phyloP scores from a whole-genome alignment of 2,888 invertebrate species.

The Syrphus vitripennis region DNA sequence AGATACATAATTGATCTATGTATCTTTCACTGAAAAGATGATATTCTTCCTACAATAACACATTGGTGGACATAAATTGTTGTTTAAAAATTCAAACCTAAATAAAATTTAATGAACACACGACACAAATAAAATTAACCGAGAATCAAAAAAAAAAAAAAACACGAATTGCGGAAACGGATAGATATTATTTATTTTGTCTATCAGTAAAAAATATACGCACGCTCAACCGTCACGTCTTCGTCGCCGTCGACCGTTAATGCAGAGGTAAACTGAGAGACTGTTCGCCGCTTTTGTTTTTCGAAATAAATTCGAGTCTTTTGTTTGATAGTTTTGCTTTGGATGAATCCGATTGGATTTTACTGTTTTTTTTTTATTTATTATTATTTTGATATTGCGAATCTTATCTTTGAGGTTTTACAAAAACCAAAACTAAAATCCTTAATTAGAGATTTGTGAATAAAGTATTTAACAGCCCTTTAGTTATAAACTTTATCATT shows the following conservation, averaged over 20 bases:
- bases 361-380: neutral
- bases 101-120: neutral
- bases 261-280: constrained; percentile 63
- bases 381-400: neutral
- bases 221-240: neutral
- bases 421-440: neutral
- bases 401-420: neutral
- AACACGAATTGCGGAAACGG: neutral
- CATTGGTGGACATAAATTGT: neutral
- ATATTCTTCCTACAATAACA: neutral
- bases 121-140: neutral
- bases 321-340: neutral
- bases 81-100: neutral
- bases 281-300: constrained; percentile 31
- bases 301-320: constrained; percentile 45
- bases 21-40: constrained; percentile 1
- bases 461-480: neutral
- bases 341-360: constrained; percentile 60
- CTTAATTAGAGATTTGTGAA: no score
- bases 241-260: constrained; percentile 42
- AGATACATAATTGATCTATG: neutral
- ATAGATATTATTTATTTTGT: constrained; percentile 2
- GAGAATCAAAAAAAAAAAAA: neutral
- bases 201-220: constrained; percentile 1
- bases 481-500: neutral